Evolutionary conservation across 1,140 invertebrate genomes (phyloP), one percentile per base, ranked within the genome.

Genomic region (Ctenoplectra terminalis): DNA sequence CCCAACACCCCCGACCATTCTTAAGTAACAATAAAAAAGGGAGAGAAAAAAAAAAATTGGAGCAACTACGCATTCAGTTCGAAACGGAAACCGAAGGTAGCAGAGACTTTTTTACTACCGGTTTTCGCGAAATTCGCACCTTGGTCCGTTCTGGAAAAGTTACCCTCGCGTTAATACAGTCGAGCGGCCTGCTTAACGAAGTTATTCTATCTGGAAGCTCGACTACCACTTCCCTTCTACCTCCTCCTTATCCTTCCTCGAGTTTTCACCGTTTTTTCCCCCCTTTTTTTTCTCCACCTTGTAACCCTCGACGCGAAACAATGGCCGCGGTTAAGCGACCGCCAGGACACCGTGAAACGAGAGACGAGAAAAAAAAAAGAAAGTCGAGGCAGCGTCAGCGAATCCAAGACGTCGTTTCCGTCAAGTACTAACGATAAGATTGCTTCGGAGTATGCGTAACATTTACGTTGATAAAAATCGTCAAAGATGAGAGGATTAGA

Each of bases 151-250:
- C 81, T 81, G 43, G 84, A 81, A 81, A 73, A 85, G 48, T 73
- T 43, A 26, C 82, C 31, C 34, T 26, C 40, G 31, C 77, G 66
- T 86, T 85, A 73, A 86, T 76, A 81, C 66, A 75, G 66, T 67
- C 78, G 34, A 52, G 37, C 50, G 54, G 56, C 72, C 20, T 37
- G 66, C 77, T 85, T 85, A 86, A 86, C 80, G 29, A 82, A 85
- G 83, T 86, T 86, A 86, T 72, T 64, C 58, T 66, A 52, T 6
- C 48, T 54, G 43, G 61, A 50, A 74, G 63, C 43, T 70, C 67
- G 43, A n/a, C 66, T 54, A 15, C 54, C 56, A 31, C n/a, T 40
- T 17, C 43, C 29, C 64, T 76, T 74, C 54, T 56, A 74, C 37
- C 67, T 67, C 75, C 43, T 43, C 40, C 52, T 64, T 26, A 54